Conservation (phyloP, 2,113 vertebrate species). For the Lagopus leucura region DNA sequence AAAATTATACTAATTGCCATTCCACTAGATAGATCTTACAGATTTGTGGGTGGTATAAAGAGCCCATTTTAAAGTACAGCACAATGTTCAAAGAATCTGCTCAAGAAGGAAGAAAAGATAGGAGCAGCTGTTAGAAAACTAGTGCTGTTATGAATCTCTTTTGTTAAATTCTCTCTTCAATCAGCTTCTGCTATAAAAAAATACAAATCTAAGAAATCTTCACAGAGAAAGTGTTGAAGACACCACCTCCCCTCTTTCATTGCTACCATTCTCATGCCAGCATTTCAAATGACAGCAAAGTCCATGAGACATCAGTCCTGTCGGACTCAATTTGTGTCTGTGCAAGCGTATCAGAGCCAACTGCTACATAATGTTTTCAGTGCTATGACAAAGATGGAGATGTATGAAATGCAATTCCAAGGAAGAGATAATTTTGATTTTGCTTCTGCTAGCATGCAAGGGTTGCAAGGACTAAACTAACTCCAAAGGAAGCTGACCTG, state of each 20-base stretch:
- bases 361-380: slow-evolving; percentile 75
- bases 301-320: slow-evolving; percentile 85
- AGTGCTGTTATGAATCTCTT: background rate
- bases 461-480: background rate
- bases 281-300: slow-evolving; percentile 83
- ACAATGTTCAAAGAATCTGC: background rate
- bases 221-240: slow-evolving; percentile 33
- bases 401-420: slow-evolving; percentile 40
- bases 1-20: slow-evolving; percentile 48
- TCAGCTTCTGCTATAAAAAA: slow-evolving; percentile 38
- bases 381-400: slow-evolving; percentile 60
- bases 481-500: background rate
- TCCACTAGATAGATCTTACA: background rate
- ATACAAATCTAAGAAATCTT: slow-evolving; percentile 49
- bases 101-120: slow-evolving; percentile 15
- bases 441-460: background rate
- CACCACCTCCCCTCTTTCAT: slow-evolving; percentile 36
- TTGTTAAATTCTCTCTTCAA: slow-evolving; percentile 39
- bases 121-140: slow-evolving; percentile 44
- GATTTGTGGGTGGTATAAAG: slow-evolving; percentile 31
- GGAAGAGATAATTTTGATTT: slow-evolving; percentile 25
- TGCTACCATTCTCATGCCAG: slow-evolving; percentile 74
- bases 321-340: slow-evolving; percentile 83
- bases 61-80: background rate
- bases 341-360: slow-evolving; percentile 80